Percentiles rank a stretch among this genome's conserved stretches.
These are phyloP conservation scores for Archegozetes longisetosus DNA, from an alignment of 1,140 invertebrate species.

Conservation along the genomic window DNA sequence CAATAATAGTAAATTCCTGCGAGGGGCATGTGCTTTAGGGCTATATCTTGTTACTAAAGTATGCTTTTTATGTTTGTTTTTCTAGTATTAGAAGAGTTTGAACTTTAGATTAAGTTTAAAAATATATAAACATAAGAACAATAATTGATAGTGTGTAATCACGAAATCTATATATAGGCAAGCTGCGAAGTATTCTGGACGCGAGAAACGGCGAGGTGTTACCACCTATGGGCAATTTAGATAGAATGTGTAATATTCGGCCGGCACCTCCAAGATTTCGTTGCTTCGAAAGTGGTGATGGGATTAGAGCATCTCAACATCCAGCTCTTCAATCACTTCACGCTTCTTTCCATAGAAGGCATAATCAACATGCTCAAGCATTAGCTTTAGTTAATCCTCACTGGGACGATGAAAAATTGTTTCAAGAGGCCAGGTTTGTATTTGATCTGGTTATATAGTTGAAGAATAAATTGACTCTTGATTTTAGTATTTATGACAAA, in stretches of 20 bases:
- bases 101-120: too few species aligned
- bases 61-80: too few species aligned
- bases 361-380: constrained; percentile 26
- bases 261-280: constrained; percentile 7
- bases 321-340: constrained; percentile 40
- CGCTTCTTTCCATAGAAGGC: constrained; percentile 35
- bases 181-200: not conserved
- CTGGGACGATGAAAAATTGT: constrained; percentile 37
- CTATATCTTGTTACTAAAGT: too few species aligned
- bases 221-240: not conserved
- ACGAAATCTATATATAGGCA: not conserved
- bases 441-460: too few species aligned
- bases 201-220: constrained; percentile 1
- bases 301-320: constrained; percentile 37
- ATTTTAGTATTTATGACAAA: too few species aligned
- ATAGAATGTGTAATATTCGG: constrained; percentile 9
- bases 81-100: too few species aligned
- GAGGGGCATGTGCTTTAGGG: too few species aligned
- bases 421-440: constrained; percentile 33
- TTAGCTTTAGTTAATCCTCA: constrained; percentile 29
- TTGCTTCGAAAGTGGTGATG: constrained; percentile 38
- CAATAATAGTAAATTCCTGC: too few species aligned
- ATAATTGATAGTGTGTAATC: too few species aligned
- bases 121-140: too few species aligned
- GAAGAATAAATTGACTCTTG: too few species aligned